Percentiles rank a stretch among this genome's conserved stretches.
phyloP scores from a whole-genome alignment of 2,113 vertebrate genomes.

The Marcusenius ussheri region DNA sequence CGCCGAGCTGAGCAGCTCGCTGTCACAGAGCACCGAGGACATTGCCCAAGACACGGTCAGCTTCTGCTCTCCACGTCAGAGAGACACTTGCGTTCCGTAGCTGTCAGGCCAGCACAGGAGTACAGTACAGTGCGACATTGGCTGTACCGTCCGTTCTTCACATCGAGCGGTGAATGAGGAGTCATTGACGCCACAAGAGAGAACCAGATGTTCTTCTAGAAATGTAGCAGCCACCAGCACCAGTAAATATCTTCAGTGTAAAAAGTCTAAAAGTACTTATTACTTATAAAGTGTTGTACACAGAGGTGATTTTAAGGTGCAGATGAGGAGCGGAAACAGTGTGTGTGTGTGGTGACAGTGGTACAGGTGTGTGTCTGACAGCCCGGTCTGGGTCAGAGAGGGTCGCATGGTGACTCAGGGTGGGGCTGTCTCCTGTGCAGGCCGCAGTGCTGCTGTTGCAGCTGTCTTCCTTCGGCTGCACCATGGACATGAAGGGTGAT shows the following conservation, averaged over 20 bases:
- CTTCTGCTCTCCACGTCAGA: not conserved
- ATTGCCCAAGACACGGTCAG: constrained; percentile 69
- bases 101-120: not conserved
- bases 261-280: not conserved
- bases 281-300: not conserved
- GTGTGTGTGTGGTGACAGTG: not conserved
- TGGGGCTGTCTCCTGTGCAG: constrained; percentile 48
- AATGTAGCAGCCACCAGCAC: not conserved
- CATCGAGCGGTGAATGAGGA: not conserved
- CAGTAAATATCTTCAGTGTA: not conserved
- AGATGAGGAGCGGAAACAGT: not conserved
- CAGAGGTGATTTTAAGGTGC: not conserved
- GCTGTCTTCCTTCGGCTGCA: constrained; percentile 64
- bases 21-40: constrained; percentile 73
- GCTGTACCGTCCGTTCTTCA: not conserved
- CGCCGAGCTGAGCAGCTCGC: constrained; percentile 74
- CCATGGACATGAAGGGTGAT: constrained; percentile 70
- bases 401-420: constrained; percentile 14
- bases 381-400: not conserved
- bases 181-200: not conserved
- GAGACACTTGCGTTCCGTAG: not conserved
- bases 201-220: not conserved
- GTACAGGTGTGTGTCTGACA: not conserved
- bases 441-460: constrained; percentile 76
- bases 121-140: not conserved